Percentiles rank a stretch among this genome's conserved stretches.
Evolutionary conservation across 2,797 vertebrate species (phyloP).

Genomic region (Podarcis siculus): DNA sequence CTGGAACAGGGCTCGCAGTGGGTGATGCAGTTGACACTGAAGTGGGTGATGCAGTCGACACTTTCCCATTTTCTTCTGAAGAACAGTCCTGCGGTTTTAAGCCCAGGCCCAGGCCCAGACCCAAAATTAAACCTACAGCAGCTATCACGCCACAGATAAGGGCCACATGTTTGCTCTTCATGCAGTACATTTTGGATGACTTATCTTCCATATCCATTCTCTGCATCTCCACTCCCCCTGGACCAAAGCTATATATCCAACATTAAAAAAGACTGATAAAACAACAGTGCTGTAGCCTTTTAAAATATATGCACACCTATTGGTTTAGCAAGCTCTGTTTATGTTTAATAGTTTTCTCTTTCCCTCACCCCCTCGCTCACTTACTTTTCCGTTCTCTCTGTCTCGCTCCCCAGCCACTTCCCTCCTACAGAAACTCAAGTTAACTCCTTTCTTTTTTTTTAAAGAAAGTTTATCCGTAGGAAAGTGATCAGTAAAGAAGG

Average conservation of each 20-base stretch:
- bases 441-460: slow-evolving; percentile 42
- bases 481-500: slow-evolving; percentile 49
- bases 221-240: slow-evolving; percentile 69
- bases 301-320: not conserved
- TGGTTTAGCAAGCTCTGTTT: slow-evolving; percentile 53
- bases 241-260: slow-evolving; percentile 47
- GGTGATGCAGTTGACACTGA: not conserved
- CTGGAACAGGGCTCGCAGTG: slow-evolving; percentile 23
- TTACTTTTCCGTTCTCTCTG: slow-evolving; percentile 36
- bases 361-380: slow-evolving; percentile 26
- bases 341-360: slow-evolving; percentile 50
- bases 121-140: slow-evolving; percentile 85
- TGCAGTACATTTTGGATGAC: slow-evolving; percentile 82
- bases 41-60: not conserved
- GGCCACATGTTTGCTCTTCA: slow-evolving; percentile 82
- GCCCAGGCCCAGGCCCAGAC: slow-evolving; percentile 84
- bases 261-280: slow-evolving; percentile 46
- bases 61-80: not conserved
- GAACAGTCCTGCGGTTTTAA: slow-evolving; percentile 72
- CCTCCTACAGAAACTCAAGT: slow-evolving; percentile 39
- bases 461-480: slow-evolving; percentile 46
- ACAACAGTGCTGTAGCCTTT: slow-evolving; percentile 24
- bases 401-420: slow-evolving; percentile 34
- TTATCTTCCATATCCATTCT: slow-evolving; percentile 77
- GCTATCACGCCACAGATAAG: slow-evolving; percentile 83